A percentile compares a stretch with the other conserved stretches of the same genome.
phyloP scores from a whole-genome alignment of 2,797 vertebrate genomes.

The Sarcophilus harrisii region DNA sequence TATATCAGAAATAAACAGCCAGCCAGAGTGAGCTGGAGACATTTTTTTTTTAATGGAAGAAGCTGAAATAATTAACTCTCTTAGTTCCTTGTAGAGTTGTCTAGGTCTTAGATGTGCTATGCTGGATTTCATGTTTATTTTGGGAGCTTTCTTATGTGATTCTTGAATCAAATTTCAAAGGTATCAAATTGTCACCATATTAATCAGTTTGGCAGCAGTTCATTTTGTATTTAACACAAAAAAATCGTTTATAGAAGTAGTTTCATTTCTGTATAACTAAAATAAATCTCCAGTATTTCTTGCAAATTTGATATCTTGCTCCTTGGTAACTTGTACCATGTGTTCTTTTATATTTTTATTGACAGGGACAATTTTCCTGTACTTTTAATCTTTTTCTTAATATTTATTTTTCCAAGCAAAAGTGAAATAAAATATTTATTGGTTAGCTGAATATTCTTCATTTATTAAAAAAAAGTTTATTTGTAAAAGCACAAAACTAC shows the following conservation, averaged over 20 bases:
- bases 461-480: slow-evolving; percentile 18
- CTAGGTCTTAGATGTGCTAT: slow-evolving; percentile 36
- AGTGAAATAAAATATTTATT: slow-evolving; percentile 43
- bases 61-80: slow-evolving; percentile 54
- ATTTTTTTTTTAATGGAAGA: slow-evolving; percentile 46
- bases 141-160: slow-evolving; percentile 54
- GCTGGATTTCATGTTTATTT: slow-evolving; percentile 39
- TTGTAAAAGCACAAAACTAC: background rate
- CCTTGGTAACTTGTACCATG: slow-evolving; percentile 43
- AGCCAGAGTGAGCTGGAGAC: slow-evolving; percentile 46
- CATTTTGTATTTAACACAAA: slow-evolving; percentile 70
- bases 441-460: slow-evolving; percentile 6
- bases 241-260: slow-evolving; percentile 67
- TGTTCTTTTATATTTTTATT: slow-evolving; percentile 40
- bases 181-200: slow-evolving; percentile 64
- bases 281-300: slow-evolving; percentile 50
- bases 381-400: slow-evolving; percentile 51
- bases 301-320: slow-evolving; percentile 47
- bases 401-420: slow-evolving; percentile 40
- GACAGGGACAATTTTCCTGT: slow-evolving; percentile 33
- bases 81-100: slow-evolving; percentile 32
- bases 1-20: slow-evolving; percentile 47
- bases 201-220: slow-evolving; percentile 72
- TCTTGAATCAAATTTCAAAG: slow-evolving; percentile 71
- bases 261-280: slow-evolving; percentile 66